Percentiles rank a stretch among this genome's conserved stretches.
Conservation (phyloP, 2,797 vertebrate species). For the Rhincodon typus region DNA sequence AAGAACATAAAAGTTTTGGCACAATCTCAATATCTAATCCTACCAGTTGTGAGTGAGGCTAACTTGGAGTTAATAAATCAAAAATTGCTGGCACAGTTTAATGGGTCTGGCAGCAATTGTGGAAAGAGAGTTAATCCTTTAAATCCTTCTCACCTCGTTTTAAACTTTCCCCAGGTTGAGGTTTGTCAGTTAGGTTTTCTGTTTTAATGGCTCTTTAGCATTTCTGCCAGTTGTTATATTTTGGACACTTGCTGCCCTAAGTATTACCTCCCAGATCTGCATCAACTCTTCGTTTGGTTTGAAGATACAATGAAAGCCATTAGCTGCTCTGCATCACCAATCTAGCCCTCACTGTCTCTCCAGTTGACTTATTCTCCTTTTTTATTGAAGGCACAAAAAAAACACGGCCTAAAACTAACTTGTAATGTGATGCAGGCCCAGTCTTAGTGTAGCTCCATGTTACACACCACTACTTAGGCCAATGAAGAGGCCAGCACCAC, state of each 20-base stretch:
- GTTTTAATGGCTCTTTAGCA: neutral
- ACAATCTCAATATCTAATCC: neutral
- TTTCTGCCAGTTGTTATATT: neutral
- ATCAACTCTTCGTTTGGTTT: neutral
- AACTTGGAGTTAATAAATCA: neutral
- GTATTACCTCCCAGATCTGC: neutral
- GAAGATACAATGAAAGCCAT: neutral
- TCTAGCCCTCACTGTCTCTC: too few species aligned
- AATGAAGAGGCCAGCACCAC: too few species aligned
- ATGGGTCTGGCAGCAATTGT: too few species aligned
- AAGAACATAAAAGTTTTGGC: neutral
- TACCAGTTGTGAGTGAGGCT: neutral
- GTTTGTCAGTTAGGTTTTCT: neutral
- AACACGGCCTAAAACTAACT: neutral
- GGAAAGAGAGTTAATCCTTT: neutral
- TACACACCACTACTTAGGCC: neutral
- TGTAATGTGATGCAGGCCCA: neutral
- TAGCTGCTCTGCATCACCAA: neutral
- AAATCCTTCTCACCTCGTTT: neutral
- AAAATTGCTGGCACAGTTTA: too few species aligned
- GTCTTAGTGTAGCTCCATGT: neutral
- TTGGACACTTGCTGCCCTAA: neutral
- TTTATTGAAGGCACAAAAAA: neutral
- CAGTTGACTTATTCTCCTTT: too few species aligned
- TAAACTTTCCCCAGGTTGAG: neutral